Evolutionary conservation across 2,797 vertebrate species (phyloP).

Genomic region (Australoheros facetus): DNA sequence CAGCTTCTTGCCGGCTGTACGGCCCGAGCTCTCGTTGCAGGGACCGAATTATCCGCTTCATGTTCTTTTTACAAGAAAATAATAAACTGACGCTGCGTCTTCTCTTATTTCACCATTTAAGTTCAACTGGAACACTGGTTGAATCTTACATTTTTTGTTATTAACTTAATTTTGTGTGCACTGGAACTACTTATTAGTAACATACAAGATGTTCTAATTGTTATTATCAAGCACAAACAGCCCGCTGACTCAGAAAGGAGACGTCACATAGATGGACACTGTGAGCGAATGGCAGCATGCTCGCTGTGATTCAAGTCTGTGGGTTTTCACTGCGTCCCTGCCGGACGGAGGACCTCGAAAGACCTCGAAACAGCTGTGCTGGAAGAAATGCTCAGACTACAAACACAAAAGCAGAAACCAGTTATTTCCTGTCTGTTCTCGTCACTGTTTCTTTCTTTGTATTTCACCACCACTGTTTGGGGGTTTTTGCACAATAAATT

Average conservation of each 20-base stretch:
- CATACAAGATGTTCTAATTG: conserved; percentile 16
- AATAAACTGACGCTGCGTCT: too few species aligned
- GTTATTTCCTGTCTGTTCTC: background rate
- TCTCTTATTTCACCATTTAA: background rate
- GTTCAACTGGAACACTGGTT: background rate
- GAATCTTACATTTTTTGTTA: background rate
- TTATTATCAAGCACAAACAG: background rate
- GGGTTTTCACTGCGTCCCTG: conserved; percentile 15
- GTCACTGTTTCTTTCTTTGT: too few species aligned
- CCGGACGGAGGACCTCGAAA: conserved; percentile 23
- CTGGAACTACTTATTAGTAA: background rate
- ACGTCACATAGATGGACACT: background rate
- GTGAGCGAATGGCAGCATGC: conserved; percentile 27
- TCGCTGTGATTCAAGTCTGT: conserved; percentile 34
- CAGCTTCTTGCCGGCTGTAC: too few species aligned
- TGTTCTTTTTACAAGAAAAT: too few species aligned
- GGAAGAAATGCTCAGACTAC: conserved; percentile 14
- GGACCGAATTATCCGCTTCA: too few species aligned
- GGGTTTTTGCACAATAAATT: too few species aligned
- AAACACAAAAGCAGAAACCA: conserved; percentile 8
- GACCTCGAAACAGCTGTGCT: conserved; percentile 40
- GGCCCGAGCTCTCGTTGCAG: too few species aligned
- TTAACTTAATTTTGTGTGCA: background rate
- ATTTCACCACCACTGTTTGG: background rate
- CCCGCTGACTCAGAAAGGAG: conserved; percentile 10